phyloP scores from a whole-genome alignment of 2,113 vertebrate genomes.

The Helogale parvula region DNA sequence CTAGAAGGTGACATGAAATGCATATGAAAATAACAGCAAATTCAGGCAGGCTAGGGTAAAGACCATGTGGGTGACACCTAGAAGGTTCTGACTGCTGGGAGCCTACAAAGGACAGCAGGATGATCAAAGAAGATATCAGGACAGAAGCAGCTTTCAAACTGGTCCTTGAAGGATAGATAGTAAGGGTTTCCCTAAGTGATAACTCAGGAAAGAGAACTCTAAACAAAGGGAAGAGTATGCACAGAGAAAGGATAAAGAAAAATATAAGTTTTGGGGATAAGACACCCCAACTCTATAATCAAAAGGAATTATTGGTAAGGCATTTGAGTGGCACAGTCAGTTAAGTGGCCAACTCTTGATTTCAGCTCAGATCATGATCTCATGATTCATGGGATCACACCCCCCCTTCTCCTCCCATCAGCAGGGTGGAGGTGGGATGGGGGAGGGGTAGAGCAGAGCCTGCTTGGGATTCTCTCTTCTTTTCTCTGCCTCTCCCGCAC shows the following conservation, averaged over 20 bases:
- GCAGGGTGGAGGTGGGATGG: no score
- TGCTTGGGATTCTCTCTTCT: no score
- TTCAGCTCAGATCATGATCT: no score
- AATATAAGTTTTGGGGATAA: not conserved
- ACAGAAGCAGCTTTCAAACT: not conserved
- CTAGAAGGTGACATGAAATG: not conserved
- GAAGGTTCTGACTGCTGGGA: not conserved
- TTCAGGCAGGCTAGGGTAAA: not conserved
- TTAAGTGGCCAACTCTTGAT: no score
- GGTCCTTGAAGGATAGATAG: not conserved
- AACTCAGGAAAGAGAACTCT: not conserved
- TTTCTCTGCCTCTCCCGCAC: no score
- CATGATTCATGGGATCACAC: no score
- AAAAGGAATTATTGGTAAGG: not conserved
- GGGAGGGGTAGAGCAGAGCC: no score
- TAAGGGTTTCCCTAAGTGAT: not conserved
- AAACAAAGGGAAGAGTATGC: not conserved
- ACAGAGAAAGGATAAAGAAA: not conserved
- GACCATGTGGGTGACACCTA: not conserved
- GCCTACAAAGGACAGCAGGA: not conserved
- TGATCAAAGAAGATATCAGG: not conserved
- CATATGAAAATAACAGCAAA: not conserved
- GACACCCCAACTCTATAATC: not conserved
- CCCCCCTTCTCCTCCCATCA: no score
- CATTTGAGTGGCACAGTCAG: no score